phyloP scores from a whole-genome alignment of 2,797 vertebrate genomes.

The Syndactyla subalaris region DNA sequence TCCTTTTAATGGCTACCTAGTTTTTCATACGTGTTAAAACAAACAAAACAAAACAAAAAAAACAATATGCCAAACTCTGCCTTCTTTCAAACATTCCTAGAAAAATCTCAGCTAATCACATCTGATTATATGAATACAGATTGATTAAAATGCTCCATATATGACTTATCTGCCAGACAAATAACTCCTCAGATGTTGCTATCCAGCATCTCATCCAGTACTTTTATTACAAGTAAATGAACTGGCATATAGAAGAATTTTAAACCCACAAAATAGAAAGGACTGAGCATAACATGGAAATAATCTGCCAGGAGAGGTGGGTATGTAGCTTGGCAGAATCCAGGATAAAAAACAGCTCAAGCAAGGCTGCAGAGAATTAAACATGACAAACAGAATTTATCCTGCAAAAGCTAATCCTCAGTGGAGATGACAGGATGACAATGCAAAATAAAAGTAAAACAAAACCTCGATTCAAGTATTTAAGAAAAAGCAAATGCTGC shows the following conservation, averaged over 20 bases:
- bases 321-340: neutral
- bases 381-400: neutral
- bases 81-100: neutral
- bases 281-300: neutral
- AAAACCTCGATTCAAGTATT: neutral
- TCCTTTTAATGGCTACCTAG: neutral
- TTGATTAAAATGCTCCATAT: neutral
- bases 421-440: neutral
- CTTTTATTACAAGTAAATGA: neutral
- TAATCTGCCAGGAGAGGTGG: neutral
- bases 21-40: neutral
- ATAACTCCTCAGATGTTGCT: neutral
- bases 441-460: neutral
- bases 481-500: neutral
- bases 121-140: neutral
- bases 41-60: neutral
- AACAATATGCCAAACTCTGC: neutral
- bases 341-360: neutral
- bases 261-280: neutral
- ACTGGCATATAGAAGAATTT: neutral
- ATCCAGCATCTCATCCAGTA: neutral
- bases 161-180: neutral
- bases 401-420: neutral
- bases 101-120: neutral
- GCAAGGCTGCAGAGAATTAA: neutral